Evolutionary conservation across 2,888 invertebrate genomes (phyloP).

Genomic region (Onchidella celtica): DNA sequence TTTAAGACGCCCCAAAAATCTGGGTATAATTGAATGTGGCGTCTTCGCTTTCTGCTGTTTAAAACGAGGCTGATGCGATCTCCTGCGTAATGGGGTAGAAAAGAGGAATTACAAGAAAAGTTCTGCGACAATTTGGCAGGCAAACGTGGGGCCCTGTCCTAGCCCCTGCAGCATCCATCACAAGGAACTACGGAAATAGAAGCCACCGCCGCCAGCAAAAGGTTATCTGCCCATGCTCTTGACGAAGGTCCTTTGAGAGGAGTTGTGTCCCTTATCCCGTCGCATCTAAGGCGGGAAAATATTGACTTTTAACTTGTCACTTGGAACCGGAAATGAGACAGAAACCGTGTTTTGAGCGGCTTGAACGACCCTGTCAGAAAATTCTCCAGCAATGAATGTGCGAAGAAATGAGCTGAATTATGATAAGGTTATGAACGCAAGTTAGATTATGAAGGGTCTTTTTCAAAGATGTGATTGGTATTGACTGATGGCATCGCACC

Average conservation of each 20-base stretch:
- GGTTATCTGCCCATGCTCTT: conserved; percentile 25
- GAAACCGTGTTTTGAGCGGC: conserved; percentile 44
- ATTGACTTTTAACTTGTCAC: conserved; percentile 51
- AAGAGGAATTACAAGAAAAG: conserved; percentile 38
- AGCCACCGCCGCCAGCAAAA: conserved; percentile 34
- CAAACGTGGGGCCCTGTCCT: conserved; percentile 31
- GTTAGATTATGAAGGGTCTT: conserved; percentile 21
- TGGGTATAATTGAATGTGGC: conserved; percentile 34
- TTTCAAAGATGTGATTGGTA: conserved; percentile 8
- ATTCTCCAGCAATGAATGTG: conserved; percentile 6
- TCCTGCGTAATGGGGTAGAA: conserved; percentile 32
- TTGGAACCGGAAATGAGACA: conserved; percentile 50
- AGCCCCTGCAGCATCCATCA: conserved; percentile 46
- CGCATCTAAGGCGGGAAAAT: conserved; percentile 44
- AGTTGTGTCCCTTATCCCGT: background rate
- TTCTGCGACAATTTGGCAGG: conserved; percentile 42
- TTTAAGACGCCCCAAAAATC: conserved; percentile 25
- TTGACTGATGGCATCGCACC: background rate
- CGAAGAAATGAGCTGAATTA: conserved; percentile 32
- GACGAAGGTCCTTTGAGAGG: conserved; percentile 22
- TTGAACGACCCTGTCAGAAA: conserved; percentile 35
- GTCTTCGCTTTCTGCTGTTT: background rate
- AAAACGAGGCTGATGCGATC: conserved; percentile 24
- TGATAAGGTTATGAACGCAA: conserved; percentile 45
- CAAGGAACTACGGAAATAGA: conserved; percentile 42